phyloP scores from a whole-genome alignment of 2,888 invertebrate genomes.

The Aphrophora alni region DNA sequence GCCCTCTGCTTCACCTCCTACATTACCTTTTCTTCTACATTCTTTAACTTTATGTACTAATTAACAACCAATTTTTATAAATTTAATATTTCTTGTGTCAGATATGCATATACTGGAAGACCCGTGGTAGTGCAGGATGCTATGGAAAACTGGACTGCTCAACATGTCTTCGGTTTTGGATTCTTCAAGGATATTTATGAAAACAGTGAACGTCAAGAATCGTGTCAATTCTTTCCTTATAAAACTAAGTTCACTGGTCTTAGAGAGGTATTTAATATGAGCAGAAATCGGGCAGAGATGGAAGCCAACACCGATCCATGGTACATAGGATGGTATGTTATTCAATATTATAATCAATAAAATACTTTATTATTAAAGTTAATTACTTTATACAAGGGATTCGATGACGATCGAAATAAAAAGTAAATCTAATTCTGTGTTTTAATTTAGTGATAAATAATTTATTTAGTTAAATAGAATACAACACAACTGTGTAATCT shows the following conservation, averaged over 20 bases:
- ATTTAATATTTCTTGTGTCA: constrained; percentile 46
- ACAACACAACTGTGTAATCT: no score
- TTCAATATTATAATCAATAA: not conserved
- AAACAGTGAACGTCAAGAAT: constrained; percentile 59
- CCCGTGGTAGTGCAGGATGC: constrained; percentile 90
- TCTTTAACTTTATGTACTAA: no score
- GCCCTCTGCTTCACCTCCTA: no score
- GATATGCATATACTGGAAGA: constrained; percentile 73
- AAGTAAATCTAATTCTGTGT: no score
- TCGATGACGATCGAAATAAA: no score
- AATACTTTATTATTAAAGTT: no score
- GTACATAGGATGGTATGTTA: constrained; percentile 73
- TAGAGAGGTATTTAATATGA: constrained; percentile 84
- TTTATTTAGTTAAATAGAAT: no score
- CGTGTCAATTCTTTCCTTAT: constrained; percentile 95
- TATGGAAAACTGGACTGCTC: constrained; percentile 80
- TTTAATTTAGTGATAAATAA: no score
- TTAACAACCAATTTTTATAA: no score
- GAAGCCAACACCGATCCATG: constrained; percentile 68
- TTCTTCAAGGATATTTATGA: constrained; percentile 83
- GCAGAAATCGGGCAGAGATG: constrained; percentile 69
- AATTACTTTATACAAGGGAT: no score
- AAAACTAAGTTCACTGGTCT: constrained; percentile 83
- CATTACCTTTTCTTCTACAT: no score
- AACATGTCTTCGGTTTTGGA: constrained; percentile 76